A percentile compares a stretch with the other conserved stretches of the same genome.
These are phyloP conservation scores for Empidonax traillii DNA, from an alignment of 2,113 vertebrate genomes.

Conservation along the genomic window DNA sequence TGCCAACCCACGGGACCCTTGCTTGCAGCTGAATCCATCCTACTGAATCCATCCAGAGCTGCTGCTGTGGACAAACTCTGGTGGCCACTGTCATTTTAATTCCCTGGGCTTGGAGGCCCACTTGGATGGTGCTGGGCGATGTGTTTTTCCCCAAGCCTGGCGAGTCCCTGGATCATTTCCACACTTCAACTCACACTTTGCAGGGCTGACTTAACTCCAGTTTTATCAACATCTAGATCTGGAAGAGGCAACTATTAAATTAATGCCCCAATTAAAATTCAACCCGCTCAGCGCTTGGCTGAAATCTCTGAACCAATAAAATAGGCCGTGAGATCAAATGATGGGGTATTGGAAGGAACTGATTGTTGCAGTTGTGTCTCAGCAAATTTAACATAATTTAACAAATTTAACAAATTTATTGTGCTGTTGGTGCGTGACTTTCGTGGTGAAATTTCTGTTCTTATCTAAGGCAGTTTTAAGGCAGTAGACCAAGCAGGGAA, in stretches of 20 bases:
- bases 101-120: fast-evolving
- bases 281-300: background rate
- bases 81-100: background rate
- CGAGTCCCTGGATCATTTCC: background rate
- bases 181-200: background rate
- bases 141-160: background rate
- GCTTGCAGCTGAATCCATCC: background rate
- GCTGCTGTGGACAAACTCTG: background rate
- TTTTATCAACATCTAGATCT: background rate
- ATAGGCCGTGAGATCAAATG: background rate
- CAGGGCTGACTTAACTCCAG: background rate
- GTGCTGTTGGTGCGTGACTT: background rate
- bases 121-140: background rate
- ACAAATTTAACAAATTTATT: background rate
- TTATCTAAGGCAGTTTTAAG: background rate
- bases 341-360: background rate
- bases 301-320: background rate
- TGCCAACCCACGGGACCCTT: background rate
- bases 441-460: background rate
- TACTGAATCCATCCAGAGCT: background rate
- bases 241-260: background rate
- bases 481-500: background rate
- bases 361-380: background rate
- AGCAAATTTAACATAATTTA: background rate
- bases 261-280: slow-evolving; percentile 4